Base-by-base conservation (phyloP, 2,888 invertebrate species). In the Habrosyne pyritoides region DNA sequence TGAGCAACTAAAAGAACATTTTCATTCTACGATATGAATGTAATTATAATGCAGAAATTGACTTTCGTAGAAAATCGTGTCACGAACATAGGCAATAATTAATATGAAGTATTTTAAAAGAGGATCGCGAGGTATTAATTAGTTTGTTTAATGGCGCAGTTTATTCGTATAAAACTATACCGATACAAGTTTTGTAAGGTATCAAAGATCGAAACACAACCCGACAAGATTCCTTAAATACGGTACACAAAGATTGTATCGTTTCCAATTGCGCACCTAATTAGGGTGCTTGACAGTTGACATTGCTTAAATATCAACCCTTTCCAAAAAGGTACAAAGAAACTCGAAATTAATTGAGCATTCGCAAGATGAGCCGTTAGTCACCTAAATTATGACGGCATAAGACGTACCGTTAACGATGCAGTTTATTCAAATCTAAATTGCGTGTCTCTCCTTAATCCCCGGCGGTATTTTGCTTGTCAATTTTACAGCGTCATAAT, bases 201-300 rank as follows among this genome's bases (percentile, higher is more conserved):
- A 28, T 50, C 21, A 28, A 24, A 50, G 53, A 54, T 7, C 46
- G 22, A 55, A 59, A 61, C 63, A 67, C 63, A 63, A 63, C 61
- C 26, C 59, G 47, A 71, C 69, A 66, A 65, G 67, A 75, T 75
- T 75, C 71, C 64, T 63, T 51, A 60, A 57, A 55, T 28, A 21
- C 12, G 49, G 49, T 18, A 28, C 57, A 63, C 47, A 52, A 50
- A 73, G 76, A 80, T 79, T 64, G 63, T 75, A 80, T 80, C 80
- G 57, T 66, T 62, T 66, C 71, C 74, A 78, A 80, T 78, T 79
- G 71, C 69, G 59, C 66, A 65, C 68, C 73, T 78, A 80, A 84
- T 83, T 79, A 78, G 75, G 76, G 77, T 71, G 64, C 72, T 62
- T 67, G 57, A 66, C 74, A 69, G 24, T 61, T 21, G 47, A 28